phyloP scores from a whole-genome alignment of 2,888 invertebrate genomes.

The Phorcus lineatus region DNA sequence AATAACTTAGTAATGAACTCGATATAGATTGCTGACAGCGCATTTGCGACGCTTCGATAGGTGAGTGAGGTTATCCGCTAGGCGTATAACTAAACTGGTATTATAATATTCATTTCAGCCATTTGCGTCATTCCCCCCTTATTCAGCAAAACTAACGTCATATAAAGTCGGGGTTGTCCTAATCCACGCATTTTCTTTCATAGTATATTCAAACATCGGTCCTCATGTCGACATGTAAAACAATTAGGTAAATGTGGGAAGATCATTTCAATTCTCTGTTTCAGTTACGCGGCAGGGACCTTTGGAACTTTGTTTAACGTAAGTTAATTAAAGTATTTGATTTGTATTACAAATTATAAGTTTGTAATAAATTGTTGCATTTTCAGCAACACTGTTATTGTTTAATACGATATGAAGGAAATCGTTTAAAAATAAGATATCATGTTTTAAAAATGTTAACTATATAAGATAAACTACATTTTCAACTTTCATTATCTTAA shows the following conservation, averaged over 20 bases:
- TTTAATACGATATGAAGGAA: too few species aligned
- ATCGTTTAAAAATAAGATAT: too few species aligned
- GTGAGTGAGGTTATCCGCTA: background rate
- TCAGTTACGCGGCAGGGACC: conserved; percentile 1
- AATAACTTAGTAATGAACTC: background rate
- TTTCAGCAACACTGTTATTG: too few species aligned
- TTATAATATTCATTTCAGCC: background rate
- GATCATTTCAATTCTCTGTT: background rate
- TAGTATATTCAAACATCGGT: background rate
- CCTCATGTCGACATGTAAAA: background rate
- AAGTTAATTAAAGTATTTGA: too few species aligned
- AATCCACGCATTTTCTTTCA: background rate
- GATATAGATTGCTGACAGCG: background rate
- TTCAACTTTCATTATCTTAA: too few species aligned
- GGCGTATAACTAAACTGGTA: too few species aligned
- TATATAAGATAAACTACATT: too few species aligned
- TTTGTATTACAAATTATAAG: too few species aligned
- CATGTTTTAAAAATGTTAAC: too few species aligned
- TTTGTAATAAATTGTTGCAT: too few species aligned
- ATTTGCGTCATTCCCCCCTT: background rate
- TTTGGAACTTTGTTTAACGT: background rate
- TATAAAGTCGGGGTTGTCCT: background rate
- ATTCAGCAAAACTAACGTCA: background rate
- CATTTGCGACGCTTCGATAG: background rate
- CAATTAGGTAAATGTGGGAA: background rate